Percentiles rank a stretch among this genome's conserved stretches.
Evolutionary conservation across 2,797 vertebrate species (phyloP).

Genomic region (Propithecus perrieri): DNA sequence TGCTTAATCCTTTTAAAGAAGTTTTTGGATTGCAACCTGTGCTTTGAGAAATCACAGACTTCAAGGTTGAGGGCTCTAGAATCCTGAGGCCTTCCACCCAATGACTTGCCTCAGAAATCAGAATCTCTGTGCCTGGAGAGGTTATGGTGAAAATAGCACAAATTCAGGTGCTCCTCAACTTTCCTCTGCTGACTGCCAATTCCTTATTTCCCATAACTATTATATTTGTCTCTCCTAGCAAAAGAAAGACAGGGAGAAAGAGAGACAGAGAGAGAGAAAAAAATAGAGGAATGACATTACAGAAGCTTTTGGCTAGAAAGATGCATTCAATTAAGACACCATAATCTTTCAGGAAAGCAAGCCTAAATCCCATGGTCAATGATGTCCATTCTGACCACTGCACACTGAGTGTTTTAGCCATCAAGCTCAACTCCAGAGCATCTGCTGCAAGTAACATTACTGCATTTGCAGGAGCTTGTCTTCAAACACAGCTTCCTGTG

Average conservation of each 20-base stretch:
- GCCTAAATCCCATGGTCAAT: not conserved
- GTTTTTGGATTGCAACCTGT: not conserved
- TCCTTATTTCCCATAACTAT: not conserved
- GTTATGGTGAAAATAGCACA: not conserved
- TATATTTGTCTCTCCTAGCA: not conserved
- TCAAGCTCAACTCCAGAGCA: not conserved
- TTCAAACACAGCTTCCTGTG: conserved; percentile 50
- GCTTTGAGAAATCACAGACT: not conserved
- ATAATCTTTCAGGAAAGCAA: not conserved
- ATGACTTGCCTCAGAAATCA: not conserved
- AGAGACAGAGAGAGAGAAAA: not conserved
- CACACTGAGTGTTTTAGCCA: not conserved
- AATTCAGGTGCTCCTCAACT: not conserved
- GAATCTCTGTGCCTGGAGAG: not conserved
- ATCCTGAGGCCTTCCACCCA: not conserved
- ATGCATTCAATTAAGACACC: not conserved
- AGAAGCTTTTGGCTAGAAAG: not conserved
- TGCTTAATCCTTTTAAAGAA: conserved; percentile 2
- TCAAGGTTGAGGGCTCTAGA: not conserved
- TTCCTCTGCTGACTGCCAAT: not conserved
- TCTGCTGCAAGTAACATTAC: not conserved
- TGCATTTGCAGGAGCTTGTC: not conserved
- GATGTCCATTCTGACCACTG: not conserved
- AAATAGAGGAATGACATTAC: not conserved
- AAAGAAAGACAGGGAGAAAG: not conserved